Percentiles rank a stretch among this genome's conserved stretches.
These are phyloP conservation scores for Cremastinae sp. DNA, from an alignment of 2,888 invertebrate genomes.

Conservation along the genomic window DNA sequence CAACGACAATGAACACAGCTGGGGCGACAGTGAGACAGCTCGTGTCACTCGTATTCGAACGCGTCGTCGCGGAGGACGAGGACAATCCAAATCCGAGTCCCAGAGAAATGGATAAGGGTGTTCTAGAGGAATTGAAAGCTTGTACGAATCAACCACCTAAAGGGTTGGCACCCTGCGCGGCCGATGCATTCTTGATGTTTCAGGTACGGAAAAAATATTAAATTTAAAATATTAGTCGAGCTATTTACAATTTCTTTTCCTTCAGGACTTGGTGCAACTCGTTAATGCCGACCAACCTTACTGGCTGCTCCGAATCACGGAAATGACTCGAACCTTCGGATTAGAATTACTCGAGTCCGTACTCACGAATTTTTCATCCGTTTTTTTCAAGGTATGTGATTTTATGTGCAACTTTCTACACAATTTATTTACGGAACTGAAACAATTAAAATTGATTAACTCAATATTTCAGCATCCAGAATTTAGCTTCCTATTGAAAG, in stretches of 20 bases:
- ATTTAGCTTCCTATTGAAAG: conserved; percentile 96
- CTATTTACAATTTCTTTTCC: conserved; percentile 4
- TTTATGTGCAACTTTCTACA: not conserved
- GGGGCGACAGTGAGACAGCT: conserved; percentile 98
- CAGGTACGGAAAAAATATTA: conserved; percentile 83
- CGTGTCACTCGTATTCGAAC: conserved; percentile 94
- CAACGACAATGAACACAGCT: conserved; percentile 97
- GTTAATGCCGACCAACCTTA: conserved; percentile 98
- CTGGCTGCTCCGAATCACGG: conserved; percentile 97
- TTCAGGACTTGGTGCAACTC: conserved; percentile 95
- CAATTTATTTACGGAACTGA: not conserved
- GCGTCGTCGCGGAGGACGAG: conserved; percentile 89
- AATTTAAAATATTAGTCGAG: conserved; percentile 3
- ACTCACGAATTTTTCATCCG: conserved; percentile 90
- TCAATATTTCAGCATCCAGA: conserved; percentile 89
- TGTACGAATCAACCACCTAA: conserved; percentile 89
- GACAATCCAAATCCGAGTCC: conserved; percentile 77
- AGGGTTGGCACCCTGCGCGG: conserved; percentile 92
- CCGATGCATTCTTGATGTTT: conserved; percentile 96
- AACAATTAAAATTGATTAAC: conserved; percentile 13
- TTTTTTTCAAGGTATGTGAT: conserved; percentile 88
- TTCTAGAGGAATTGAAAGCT: conserved; percentile 89
- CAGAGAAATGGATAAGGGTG: conserved; percentile 81
- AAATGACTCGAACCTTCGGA: conserved; percentile 98
- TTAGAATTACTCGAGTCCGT: conserved; percentile 97